Evolutionary conservation across 2,888 invertebrate species (phyloP).

Genomic region (Campoplex nolae): DNA sequence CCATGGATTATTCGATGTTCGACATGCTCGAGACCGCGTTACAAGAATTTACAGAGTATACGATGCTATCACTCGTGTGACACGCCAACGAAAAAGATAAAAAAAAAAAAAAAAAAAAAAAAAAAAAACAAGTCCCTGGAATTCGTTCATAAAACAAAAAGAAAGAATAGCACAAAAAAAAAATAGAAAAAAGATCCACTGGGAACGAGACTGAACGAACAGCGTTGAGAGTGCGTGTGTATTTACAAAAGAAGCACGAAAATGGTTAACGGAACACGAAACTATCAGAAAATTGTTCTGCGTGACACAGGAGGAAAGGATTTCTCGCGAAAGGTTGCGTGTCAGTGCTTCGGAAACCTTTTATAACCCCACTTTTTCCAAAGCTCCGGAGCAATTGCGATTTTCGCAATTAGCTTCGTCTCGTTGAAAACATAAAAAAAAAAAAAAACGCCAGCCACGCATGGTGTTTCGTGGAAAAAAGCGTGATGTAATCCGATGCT

Average conservation of each 20-base stretch:
- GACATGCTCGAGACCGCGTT: neutral
- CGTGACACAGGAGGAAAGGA: conserved; percentile 40
- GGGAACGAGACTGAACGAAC: conserved; percentile 15
- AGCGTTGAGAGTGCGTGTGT: conserved; percentile 56
- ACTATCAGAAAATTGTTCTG: conserved; percentile 53
- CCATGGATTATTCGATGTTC: neutral
- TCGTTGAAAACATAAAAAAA: conserved; percentile 17
- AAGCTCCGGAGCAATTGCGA: conserved; percentile 10
- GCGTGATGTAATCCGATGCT: neutral
- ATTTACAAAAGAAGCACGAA: conserved; percentile 38
- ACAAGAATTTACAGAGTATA: neutral
- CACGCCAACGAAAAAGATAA: conserved; percentile 15
- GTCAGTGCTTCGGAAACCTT: conserved; percentile 12
- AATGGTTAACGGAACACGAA: conserved; percentile 32
- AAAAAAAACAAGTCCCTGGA: conserved; percentile 44
- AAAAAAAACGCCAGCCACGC: conserved; percentile 7
- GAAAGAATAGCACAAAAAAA: neutral
- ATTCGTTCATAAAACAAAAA: conserved; percentile 33
- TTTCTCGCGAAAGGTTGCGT: conserved; percentile 34
- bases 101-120: conserved; percentile 11
- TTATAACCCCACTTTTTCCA: neutral
- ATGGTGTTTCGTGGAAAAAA: conserved; percentile 8
- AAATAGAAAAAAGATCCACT: neutral
- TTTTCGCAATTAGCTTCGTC: conserved; percentile 52
- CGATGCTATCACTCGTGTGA: conserved; percentile 40